Evolutionary conservation across 1,140 invertebrate species (phyloP), one percentile per base, ranked within the genome.

Genomic region (Lanistes nyassanus): DNA sequence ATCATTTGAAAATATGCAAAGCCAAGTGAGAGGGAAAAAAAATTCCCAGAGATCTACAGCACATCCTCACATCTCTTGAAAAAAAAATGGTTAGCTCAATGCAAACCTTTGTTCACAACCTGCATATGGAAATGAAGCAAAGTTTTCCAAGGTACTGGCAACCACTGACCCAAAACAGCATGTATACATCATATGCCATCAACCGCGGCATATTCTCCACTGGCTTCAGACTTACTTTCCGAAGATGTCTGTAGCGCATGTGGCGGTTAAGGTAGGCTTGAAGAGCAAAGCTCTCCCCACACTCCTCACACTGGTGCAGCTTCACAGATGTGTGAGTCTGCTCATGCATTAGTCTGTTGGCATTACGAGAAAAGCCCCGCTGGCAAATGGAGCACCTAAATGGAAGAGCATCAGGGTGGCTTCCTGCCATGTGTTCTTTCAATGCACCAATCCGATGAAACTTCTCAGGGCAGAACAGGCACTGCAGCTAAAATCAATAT

Each of bases 261-360:
- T 72, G 70, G 34, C 70, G 36, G 31, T 60, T 72, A n/a, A 72
- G 70, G 37, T 72, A 72, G 36, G 56, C 36, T 56, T 60, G 55
- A 53, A 72, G 21, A 36, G 70, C 56, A 34, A 72, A 72, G 34
- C 70, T 55, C 36, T 72, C 70, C 29, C 70, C 70, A 11, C 70
- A 72, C 23, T 58, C 23, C 9, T 55, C 31, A 56, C 70, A 72
- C 16, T 23, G 56, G 36, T 55, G 47, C 34, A 72, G 70, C 26
- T 72, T 72, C 34, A 39, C 55, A 5, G 70, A 60, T 56, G 53
- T 53, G 70, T 72, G 70, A 2, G 70, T 72, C 16, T 60, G 70
- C 36, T 72, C 36, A 16, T 72, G 70, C 19, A 55, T 37, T 23
- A 72, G 31, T 37, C 70, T 55, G 36, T 53, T 56, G 70, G 31